Conservation (phyloP, 2,888 invertebrate species). For the Leucophenga montana region DNA sequence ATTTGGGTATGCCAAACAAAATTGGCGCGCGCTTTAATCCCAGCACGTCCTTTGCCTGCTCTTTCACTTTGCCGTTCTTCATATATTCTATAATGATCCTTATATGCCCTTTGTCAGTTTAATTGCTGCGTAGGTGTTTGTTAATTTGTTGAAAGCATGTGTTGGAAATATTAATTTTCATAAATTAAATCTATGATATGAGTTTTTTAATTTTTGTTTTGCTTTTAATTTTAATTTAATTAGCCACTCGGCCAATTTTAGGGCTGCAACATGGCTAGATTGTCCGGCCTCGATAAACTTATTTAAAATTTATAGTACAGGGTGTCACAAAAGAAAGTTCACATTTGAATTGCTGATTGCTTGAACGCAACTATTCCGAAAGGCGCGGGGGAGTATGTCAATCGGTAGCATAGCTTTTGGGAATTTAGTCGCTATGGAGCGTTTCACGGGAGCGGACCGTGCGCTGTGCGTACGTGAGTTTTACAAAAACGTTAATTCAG, state of each 20-base stretch:
- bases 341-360: too few species aligned
- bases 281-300: too few species aligned
- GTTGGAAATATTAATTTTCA: background rate
- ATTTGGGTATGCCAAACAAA: background rate
- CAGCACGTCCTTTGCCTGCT: background rate
- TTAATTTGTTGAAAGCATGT: slow-evolving; percentile 1
- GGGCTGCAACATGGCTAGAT: background rate
- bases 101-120: slow-evolving; percentile 11
- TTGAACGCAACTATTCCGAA: too few species aligned
- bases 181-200: background rate
- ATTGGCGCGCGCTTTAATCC: slow-evolving; percentile 29
- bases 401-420: too few species aligned
- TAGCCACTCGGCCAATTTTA: background rate
- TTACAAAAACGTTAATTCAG: too few species aligned
- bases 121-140: slow-evolving; percentile 13
- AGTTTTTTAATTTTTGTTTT: background rate
- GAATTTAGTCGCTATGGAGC: too few species aligned
- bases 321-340: too few species aligned
- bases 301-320: too few species aligned
- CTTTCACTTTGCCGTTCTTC: background rate
- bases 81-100: background rate
- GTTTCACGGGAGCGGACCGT: too few species aligned
- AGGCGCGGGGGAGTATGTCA: too few species aligned
- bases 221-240: background rate
- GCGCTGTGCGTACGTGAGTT: too few species aligned